phyloP scores from a whole-genome alignment of 2,797 vertebrate species.

The Dicrostonyx torquatus region DNA sequence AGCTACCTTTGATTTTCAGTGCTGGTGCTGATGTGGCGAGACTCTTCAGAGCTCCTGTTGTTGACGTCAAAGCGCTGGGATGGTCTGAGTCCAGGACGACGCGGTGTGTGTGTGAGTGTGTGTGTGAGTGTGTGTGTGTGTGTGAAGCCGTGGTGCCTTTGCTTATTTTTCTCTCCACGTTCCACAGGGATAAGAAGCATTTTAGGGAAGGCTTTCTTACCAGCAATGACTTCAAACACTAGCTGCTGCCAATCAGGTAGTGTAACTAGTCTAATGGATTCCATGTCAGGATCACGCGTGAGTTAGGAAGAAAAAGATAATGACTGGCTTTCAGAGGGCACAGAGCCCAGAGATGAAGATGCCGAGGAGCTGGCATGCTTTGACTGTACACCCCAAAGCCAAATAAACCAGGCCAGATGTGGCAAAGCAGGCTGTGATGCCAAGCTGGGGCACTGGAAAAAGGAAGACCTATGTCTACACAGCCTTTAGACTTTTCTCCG shows the following conservation, averaged over 20 bases:
- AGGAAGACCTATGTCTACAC: not conserved
- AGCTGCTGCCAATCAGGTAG: not conserved
- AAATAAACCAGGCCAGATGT: not conserved
- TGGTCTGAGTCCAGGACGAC: not conserved
- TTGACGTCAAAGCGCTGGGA: conserved; percentile 14
- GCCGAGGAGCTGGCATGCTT: not conserved
- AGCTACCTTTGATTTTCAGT: conserved; percentile 80
- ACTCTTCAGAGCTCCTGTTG: conserved; percentile 61
- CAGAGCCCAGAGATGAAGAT: not conserved
- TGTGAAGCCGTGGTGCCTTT: not conserved
- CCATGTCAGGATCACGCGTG: not conserved
- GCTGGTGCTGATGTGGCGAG: conserved; percentile 66
- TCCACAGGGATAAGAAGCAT: not conserved
- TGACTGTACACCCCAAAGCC: not conserved
- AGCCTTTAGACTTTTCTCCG: not conserved
- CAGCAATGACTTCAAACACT: conserved; percentile 11
- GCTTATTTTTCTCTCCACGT: not conserved
- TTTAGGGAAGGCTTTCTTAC: conserved; percentile 1
- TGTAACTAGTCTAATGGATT: not conserved
- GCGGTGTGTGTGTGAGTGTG: not conserved
- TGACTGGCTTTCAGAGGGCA: not conserved
- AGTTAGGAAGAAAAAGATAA: not conserved
- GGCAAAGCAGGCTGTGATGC: rapidly evolving
- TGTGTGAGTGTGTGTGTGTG: not conserved
- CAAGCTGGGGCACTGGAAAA: not conserved